Base-by-base conservation (phyloP, 2,888 invertebrate species). In the Plagodis pulveraria region DNA sequence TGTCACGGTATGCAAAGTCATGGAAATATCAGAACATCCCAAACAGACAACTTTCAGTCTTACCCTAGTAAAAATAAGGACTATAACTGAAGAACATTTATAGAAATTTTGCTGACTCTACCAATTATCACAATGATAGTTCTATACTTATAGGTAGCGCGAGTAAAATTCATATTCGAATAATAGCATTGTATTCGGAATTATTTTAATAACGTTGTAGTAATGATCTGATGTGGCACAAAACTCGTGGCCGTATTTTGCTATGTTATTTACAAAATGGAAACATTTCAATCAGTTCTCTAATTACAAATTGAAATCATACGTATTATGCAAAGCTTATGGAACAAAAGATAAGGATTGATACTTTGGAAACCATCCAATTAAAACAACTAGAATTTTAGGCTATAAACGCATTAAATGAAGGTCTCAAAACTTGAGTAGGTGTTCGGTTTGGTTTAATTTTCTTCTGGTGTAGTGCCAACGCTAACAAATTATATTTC, bases 1-100 rank as follows among this genome's bases (percentile, higher is more conserved):
- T 85, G 81, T 80, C 83, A 81, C 74, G 80, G 84, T 84, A 83
- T 83, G 84, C 82, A 83, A 86, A 85, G 76, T 77, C 36, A 47
- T 58, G 10, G 38, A 57, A 44, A 47, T 82, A 82, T 82, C 81
- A 84, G 77, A 50, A 42, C 10, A 36, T 43, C 50, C 36, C 9
- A 42, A 36, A 48, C 12, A 40, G 40, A 32, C 32, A 11, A 56
- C 7, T 49, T 45, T 44, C 38, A 50, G 49, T 40, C 33, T 33
- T 22, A 52, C 10, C 44, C 33, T 11, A 12, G 5, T 33, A 7
- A 6, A 0, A 22, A 5, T 49, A 58, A 34, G 48, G 40, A 12
- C 38, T 44, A 44, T 44, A 57, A 44, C 44, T 0, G 47, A 11
- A 46, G 1, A 47, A 42, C 8, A 5, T 6, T 11, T 12, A 1